Percentiles rank a stretch among this genome's conserved stretches.
phyloP scores from a whole-genome alignment of 2,797 vertebrate species.

The Mastacembelus armatus region DNA sequence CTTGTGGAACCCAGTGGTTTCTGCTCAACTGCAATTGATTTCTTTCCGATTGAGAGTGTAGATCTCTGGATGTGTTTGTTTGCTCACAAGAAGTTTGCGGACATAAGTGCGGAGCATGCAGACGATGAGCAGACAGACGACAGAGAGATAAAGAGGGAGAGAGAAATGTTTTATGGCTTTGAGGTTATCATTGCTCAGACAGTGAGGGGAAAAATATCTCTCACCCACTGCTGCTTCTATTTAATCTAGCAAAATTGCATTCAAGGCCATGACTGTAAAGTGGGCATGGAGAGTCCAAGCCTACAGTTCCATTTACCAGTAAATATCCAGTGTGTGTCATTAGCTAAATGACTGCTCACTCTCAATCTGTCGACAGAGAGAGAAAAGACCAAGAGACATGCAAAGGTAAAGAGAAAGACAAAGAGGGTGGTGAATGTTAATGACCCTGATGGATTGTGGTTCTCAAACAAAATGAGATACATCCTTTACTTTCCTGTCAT shows the following conservation, averaged over 20 bases:
- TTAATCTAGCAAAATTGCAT: conserved; percentile 58
- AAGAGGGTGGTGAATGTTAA: conserved; percentile 31
- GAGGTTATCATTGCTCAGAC: conserved; percentile 48
- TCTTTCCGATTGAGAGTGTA: conserved; percentile 44
- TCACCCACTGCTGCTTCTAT: conserved; percentile 36
- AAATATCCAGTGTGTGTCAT: conserved; percentile 59
- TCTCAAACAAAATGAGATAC: conserved; percentile 10
- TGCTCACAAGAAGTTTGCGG: conserved; percentile 59
- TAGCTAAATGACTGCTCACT: conserved; percentile 51
- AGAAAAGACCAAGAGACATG: conserved; percentile 5
- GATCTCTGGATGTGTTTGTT: conserved; percentile 50
- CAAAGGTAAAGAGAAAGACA: conserved; percentile 19
- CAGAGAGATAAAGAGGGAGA: conserved; percentile 35
- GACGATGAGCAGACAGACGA: not conserved
- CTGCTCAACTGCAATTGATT: conserved; percentile 59
- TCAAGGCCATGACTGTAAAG: conserved; percentile 36
- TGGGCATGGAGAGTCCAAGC: conserved; percentile 24
- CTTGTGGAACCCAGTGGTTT: conserved; percentile 43
- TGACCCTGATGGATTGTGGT: conserved; percentile 14
- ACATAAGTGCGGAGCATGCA: conserved; percentile 16
- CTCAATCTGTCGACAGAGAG: conserved; percentile 13
- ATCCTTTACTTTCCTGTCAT: conserved; percentile 8
- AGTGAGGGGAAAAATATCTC: conserved; percentile 10
- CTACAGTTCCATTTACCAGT: conserved; percentile 50
- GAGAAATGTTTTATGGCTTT: conserved; percentile 54